These are phyloP conservation scores for Aradophagus sp. DNA, from an alignment of 1,140 invertebrate species.

Conservation along the genomic window DNA sequence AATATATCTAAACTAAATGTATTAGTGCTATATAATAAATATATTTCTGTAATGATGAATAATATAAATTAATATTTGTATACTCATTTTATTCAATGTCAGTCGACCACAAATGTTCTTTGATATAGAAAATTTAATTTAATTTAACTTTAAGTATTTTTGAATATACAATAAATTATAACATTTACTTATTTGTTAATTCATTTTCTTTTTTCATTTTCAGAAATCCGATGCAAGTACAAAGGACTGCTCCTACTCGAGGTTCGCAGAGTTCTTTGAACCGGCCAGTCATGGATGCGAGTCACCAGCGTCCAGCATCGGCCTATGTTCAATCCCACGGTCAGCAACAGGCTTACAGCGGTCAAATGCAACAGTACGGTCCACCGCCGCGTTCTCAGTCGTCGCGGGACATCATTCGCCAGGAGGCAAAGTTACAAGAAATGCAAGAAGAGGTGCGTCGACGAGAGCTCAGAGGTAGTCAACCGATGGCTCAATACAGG, in stretches of 20 bases:
- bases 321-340: constrained; percentile 74
- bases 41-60: no score
- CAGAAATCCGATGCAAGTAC: constrained; percentile 70
- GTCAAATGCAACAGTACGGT: constrained; percentile 63
- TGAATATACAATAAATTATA: no score
- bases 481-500: constrained; percentile 66
- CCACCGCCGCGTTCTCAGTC: constrained; percentile 74
- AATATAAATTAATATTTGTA: no score
- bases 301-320: constrained; percentile 75
- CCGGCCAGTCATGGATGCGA: constrained; percentile 61
- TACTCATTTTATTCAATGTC: no score
- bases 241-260: constrained; percentile 69
- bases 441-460: constrained; percentile 88
- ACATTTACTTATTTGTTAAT: no score
- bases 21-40: no score
- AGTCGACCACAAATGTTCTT: no score
- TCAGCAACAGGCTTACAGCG: constrained; percentile 61
- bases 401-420: constrained; percentile 78
- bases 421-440: constrained; percentile 86
- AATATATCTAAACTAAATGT: no score
- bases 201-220: constrained; percentile 28
- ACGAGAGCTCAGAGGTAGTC: constrained; percentile 78
- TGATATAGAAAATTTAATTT: no score
- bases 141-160: no score
- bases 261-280: constrained; percentile 76